Evolutionary conservation across 2,113 vertebrate species (phyloP).

Genomic region (Thymallus thymallus): DNA sequence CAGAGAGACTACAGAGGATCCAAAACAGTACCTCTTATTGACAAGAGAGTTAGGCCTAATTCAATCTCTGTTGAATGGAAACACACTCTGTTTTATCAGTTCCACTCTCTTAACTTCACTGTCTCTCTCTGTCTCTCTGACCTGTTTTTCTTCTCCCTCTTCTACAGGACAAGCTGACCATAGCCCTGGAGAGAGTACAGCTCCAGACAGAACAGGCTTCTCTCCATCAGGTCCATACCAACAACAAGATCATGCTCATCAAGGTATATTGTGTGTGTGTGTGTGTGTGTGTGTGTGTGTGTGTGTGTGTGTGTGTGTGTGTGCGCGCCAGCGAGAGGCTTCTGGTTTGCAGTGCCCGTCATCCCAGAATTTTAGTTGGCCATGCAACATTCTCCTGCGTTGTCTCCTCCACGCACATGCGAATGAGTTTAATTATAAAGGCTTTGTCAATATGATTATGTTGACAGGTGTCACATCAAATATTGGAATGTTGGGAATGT

Average conservation of each 20-base stretch:
- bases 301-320: neutral
- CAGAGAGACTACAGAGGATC: neutral
- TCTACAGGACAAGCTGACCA: conserved; percentile 63
- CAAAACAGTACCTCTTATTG: no score
- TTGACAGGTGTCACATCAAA: neutral
- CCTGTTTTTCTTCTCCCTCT: neutral
- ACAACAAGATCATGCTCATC: conserved; percentile 64
- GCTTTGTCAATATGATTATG: neutral
- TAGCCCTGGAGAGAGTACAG: conserved; percentile 55
- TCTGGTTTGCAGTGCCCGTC: neutral
- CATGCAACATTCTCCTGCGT: neutral
- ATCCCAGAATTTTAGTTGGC: neutral
- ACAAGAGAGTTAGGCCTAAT: no score
- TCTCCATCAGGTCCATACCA: conserved; percentile 57
- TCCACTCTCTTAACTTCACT: neutral
- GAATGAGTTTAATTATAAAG: neutral
- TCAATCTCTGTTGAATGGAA: no score
- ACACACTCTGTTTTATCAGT: no score
- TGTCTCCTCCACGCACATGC: neutral
- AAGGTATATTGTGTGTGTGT: conserved; percentile 52
- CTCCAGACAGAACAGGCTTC: conserved; percentile 61
- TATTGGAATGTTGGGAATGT: neutral
- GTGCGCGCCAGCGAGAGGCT: neutral
- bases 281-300: conserved; percentile 5
- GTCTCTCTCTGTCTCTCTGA: neutral